A percentile compares a stretch with the other conserved stretches of the same genome.
These are phyloP conservation scores for Eilema griseolum DNA, from an alignment of 2,888 invertebrate genomes.

Conservation along the genomic window DNA sequence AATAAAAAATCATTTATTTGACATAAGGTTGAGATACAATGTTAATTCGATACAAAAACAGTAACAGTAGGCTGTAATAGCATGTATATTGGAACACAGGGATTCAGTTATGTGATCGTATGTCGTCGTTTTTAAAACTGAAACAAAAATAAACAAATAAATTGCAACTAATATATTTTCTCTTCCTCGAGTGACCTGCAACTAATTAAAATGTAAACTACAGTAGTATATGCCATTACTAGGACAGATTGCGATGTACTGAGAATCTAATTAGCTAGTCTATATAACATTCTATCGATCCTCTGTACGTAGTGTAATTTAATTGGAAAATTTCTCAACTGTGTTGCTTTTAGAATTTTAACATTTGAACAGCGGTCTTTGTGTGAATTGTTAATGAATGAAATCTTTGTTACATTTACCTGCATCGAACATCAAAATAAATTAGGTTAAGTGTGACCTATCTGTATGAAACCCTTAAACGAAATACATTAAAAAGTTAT, in stretches of 20 bases:
- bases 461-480: too few species aligned
- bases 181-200: constrained; percentile 14
- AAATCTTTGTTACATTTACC: neutral
- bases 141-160: too few species aligned
- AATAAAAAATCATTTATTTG: too few species aligned
- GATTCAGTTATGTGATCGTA: too few species aligned
- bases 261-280: constrained; percentile 9
- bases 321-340: constrained; percentile 11
- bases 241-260: neutral
- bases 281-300: neutral
- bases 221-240: constrained; percentile 16
- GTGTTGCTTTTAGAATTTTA: constrained; percentile 3
- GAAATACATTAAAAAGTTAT: too few species aligned
- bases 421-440: too few species aligned
- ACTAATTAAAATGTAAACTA: constrained; percentile 44
- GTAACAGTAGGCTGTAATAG: too few species aligned
- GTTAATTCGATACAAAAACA: too few species aligned
- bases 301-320: neutral
- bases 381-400: neutral
- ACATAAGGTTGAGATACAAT: too few species aligned
- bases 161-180: neutral
- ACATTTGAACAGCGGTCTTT: neutral
- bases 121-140: too few species aligned
- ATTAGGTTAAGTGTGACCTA: too few species aligned
- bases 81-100: too few species aligned